These are phyloP conservation scores for Drosophila neocordata DNA, from an alignment of 1,140 invertebrate species.

Conservation along the genomic window DNA sequence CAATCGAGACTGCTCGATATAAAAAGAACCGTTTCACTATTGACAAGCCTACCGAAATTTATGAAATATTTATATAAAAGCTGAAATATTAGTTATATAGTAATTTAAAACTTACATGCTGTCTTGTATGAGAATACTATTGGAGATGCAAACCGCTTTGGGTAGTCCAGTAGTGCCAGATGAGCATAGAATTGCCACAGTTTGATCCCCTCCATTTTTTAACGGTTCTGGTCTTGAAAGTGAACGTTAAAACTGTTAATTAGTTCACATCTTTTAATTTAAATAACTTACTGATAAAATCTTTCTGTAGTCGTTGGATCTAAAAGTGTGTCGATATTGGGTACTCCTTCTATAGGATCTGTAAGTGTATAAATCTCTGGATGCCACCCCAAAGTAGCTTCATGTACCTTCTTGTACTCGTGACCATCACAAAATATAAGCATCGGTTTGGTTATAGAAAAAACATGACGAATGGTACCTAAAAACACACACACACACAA, in stretches of 20 bases:
- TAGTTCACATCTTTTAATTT: too few relatives aligned
- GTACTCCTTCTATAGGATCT: slow-evolving; percentile 52
- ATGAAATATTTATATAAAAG: neutral
- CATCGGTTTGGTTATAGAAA: slow-evolving; percentile 59
- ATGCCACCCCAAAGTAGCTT: slow-evolving; percentile 52
- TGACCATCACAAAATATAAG: slow-evolving; percentile 72
- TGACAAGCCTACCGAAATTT: slow-evolving; percentile 38
- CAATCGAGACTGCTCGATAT: slow-evolving; percentile 70
- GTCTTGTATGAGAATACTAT: slow-evolving; percentile 77
- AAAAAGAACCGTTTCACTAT: slow-evolving; percentile 56
- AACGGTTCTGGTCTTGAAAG: slow-evolving; percentile 52
- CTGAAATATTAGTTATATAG: too few relatives aligned
- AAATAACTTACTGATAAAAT: slow-evolving; percentile 58
- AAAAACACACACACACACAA: neutral
- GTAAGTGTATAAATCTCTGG: slow-evolving; percentile 64
- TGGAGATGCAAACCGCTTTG: slow-evolving; percentile 90
- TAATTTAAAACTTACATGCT: slow-evolving; percentile 39
- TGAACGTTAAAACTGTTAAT: neutral
- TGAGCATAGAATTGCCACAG: slow-evolving; percentile 83
- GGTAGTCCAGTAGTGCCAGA: slow-evolving; percentile 91
- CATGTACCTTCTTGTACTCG: slow-evolving; percentile 62
- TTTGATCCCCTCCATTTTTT: slow-evolving; percentile 59
- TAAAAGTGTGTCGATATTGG: slow-evolving; percentile 62
- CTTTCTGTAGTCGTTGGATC: slow-evolving; percentile 56
- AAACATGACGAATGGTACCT: slow-evolving; percentile 64